Evolutionary conservation across 1,140 invertebrate species (phyloP).

Genomic region (Propsilocerus akamusi): DNA sequence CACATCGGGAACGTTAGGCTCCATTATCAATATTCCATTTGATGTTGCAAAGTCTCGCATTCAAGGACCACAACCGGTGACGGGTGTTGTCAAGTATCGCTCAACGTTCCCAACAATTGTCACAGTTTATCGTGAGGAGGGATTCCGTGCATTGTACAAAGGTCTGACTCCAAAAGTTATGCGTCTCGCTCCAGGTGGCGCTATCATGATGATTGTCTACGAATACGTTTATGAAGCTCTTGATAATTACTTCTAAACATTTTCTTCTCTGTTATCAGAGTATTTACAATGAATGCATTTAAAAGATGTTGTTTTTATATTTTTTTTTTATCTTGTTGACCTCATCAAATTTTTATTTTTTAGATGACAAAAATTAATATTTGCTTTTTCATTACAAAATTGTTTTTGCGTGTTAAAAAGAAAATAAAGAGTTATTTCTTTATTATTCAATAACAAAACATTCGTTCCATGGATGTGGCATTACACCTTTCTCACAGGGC

Average conservation of each 20-base stretch:
- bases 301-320: too few species aligned
- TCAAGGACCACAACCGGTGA: slow-evolving; percentile 69
- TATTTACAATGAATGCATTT: too few species aligned
- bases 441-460: too few species aligned
- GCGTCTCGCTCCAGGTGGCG: slow-evolving; percentile 76
- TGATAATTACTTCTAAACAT: background rate
- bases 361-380: too few species aligned
- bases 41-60: slow-evolving; percentile 91
- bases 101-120: slow-evolving; percentile 52
- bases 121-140: slow-evolving; percentile 71
- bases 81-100: slow-evolving; percentile 54
- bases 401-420: too few species aligned
- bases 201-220: slow-evolving; percentile 77
- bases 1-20: slow-evolving; percentile 62
- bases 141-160: slow-evolving; percentile 77
- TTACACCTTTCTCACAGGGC: too few species aligned
- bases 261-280: too few species aligned
- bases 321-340: too few species aligned
- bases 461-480: too few species aligned
- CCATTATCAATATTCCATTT: slow-evolving; percentile 82
- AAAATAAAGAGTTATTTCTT: too few species aligned
- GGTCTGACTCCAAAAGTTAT: slow-evolving; percentile 79
- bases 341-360: too few species aligned
- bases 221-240: slow-evolving; percentile 45
- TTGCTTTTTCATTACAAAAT: too few species aligned